phyloP scores from a whole-genome alignment of 2,888 invertebrate genomes.

The Ormyrus rosae region DNA sequence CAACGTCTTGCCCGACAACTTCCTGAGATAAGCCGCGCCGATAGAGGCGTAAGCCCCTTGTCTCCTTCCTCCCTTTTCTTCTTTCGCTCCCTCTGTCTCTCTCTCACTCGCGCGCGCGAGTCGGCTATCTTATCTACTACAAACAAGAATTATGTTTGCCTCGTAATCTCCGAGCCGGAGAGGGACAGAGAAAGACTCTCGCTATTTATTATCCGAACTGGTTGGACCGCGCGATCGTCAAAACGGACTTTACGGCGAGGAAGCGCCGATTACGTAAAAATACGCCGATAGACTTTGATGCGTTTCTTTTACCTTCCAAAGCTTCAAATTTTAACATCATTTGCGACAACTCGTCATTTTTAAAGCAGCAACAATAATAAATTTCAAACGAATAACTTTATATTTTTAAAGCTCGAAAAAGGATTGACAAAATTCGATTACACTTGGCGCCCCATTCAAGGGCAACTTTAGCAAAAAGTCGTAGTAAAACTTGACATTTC shows the following conservation, averaged over 20 bases:
- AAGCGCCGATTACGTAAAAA: conserved; percentile 40
- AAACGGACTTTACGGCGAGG: conserved; percentile 30
- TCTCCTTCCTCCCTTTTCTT: conserved; percentile 37
- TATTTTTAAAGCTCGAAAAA: no score
- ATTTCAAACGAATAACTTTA: no score
- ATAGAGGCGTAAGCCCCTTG: conserved; percentile 70
- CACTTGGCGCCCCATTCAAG: no score
- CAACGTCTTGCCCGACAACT: conserved; percentile 71
- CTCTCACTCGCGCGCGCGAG: conserved; percentile 41
- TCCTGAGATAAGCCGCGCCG: conserved; percentile 72
- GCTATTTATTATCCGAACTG: conserved; percentile 70
- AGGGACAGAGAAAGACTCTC: conserved; percentile 47
- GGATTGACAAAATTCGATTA: no score
- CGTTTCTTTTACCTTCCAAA: no score
- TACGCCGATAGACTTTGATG: no score
- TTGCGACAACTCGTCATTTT: no score
- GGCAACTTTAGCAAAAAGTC: no score
- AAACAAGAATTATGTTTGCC: conserved; percentile 74
- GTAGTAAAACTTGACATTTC: no score
- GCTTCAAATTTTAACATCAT: no score
- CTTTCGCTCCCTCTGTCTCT: conserved; percentile 55
- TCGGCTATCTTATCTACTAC: conserved; percentile 73
- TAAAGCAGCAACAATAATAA: no score
- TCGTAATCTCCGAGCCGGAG: conserved; percentile 67
- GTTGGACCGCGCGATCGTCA: conserved; percentile 56